Conservation (phyloP, 1,140 invertebrate genomes). For the Acromyrmex heyeri region DNA sequence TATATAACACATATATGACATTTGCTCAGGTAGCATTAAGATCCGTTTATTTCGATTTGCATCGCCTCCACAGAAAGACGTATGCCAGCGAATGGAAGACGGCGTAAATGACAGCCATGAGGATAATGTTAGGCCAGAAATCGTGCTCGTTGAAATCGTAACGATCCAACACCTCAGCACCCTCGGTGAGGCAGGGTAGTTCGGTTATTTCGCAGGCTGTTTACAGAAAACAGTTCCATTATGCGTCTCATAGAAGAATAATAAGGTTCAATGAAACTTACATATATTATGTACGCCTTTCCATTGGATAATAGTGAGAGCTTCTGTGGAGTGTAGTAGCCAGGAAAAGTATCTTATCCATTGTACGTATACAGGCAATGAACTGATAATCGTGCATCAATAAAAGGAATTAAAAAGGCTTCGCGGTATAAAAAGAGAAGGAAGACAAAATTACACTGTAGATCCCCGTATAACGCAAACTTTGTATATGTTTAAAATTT, state of each 20-base stretch:
- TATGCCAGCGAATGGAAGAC: constrained; percentile 91
- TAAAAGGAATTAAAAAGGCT: not conserved
- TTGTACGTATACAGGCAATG: constrained; percentile 92
- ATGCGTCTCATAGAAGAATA: not conserved
- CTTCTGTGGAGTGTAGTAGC: constrained; percentile 97
- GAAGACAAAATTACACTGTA: not conserved
- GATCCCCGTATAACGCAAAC: not conserved
- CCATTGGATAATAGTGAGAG: constrained; percentile 94
- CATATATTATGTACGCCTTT: constrained; percentile 92
- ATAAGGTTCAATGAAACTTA: constrained; percentile 86
- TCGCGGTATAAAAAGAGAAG: not conserved
- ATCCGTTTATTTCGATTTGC: constrained; percentile 88
- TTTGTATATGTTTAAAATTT: too few species aligned
- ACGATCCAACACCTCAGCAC: constrained; percentile 90
- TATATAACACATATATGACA: not conserved
- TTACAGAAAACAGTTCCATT: not conserved
- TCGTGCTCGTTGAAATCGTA: constrained; percentile 91
- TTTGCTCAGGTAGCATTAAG: not conserved
- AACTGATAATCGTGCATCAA: constrained; percentile 84
- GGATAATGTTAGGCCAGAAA: constrained; percentile 89
- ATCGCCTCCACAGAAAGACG: constrained; percentile 89
- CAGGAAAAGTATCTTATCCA: constrained; percentile 97
- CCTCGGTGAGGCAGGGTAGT: constrained; percentile 91
- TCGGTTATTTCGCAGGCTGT: constrained; percentile 89
- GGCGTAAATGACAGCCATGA: constrained; percentile 89